A percentile compares a stretch with the other conserved stretches of the same genome.
phyloP scores from a whole-genome alignment of 2,888 invertebrate genomes.

The Petrophora chlorosata region DNA sequence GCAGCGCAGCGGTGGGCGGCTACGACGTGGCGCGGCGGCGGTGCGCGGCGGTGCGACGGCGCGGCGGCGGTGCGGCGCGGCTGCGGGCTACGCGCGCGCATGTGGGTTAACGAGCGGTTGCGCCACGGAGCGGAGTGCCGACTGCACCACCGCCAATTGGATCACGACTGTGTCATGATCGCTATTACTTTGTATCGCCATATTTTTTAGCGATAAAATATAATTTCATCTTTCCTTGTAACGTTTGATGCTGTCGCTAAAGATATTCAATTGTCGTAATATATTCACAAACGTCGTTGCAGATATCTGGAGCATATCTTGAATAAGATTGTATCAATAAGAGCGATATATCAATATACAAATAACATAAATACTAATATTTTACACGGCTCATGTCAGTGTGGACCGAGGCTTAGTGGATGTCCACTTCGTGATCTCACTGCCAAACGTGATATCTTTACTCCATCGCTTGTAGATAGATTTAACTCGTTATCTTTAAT shows the following conservation, averaged over 20 bases:
- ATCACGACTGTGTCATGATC: constrained; percentile 50
- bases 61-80: constrained; percentile 8
- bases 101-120: constrained; percentile 78
- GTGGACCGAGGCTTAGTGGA: constrained; percentile 5
- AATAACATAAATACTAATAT: constrained; percentile 15
- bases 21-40: constrained; percentile 2
- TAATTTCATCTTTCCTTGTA: background rate
- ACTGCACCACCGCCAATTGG: constrained; percentile 44
- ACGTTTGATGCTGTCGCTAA: background rate
- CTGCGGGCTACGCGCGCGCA: constrained; percentile 41
- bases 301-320: constrained; percentile 19
- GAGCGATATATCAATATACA: constrained; percentile 15
- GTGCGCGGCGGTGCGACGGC: too few species aligned
- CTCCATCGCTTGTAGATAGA: constrained; percentile 38
- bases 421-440: constrained; percentile 30
- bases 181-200: constrained; percentile 37
- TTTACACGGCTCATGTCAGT: background rate
- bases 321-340: constrained; percentile 10
- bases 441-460: constrained; percentile 32
- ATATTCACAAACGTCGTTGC: constrained; percentile 10
- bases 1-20: constrained; percentile 8
- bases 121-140: constrained; percentile 45
- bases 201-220: constrained; percentile 14
- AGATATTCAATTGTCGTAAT: background rate
- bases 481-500: constrained; percentile 67